Evolutionary conservation across 2,113 vertebrate species (phyloP), one percentile per base, ranked within the genome.

Genomic region (Thinocorus orbignyianus): DNA sequence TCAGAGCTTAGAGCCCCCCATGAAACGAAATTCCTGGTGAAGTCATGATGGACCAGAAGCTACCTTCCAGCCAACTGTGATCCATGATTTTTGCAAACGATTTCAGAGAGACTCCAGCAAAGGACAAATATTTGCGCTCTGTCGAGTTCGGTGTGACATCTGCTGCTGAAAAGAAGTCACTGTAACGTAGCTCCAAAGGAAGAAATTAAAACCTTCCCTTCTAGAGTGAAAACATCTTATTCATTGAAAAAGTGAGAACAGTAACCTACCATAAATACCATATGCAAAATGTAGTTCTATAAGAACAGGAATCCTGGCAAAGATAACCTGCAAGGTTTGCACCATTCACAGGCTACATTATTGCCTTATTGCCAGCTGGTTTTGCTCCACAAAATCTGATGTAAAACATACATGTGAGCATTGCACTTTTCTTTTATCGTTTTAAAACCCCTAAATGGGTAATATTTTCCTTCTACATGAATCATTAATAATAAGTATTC

Each of bases 61-160:
- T 91, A 30, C 71, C 66, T 92, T 41, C 39, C 46, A 54, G 64
- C 41, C 8, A 0, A 0, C 20, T 20, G n/a, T 22, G n/a, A 28
- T 35, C 41, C 2, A 0, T 51, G 31, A 31, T 54, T 39, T 5
- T 49, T 44, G n/a, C 54, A 61, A 70, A 84, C 55, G 23, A 11
- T 51, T 70, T 49, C 1, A 0, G 28, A 91, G 55, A 0, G 0
- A 58, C 42, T 9, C 14, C 28, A 39, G 0, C 1, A 2, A 73
- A 74, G 55, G 23, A 88, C 60, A 86, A 90, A 81, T 54, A 54
- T 74, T 81, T 86, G 39, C 33, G 42, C 18, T 70, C 83, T 41
- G 13, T 24, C 0, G 0, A 74, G 33, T 48, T 52, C 39, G 13
- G 33, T 68, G n/a, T 71, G 58, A 35, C 30, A 48, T 77, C 19